A percentile compares a stretch with the other conserved stretches of the same genome.
phyloP scores from a whole-genome alignment of 2,797 vertebrate species.

The Glossophaga mutica region DNA sequence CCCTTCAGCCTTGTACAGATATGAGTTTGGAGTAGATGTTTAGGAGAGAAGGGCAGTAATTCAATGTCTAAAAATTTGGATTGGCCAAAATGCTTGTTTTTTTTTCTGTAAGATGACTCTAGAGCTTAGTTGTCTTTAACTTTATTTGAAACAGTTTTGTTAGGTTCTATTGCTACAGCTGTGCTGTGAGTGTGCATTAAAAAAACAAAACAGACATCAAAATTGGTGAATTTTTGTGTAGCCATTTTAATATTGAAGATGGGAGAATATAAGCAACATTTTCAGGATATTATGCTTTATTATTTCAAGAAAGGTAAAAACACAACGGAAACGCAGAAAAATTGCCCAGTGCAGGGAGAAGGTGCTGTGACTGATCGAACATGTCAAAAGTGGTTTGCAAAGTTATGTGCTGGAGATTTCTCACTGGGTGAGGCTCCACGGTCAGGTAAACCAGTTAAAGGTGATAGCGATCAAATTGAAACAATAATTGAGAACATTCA shows the following conservation, averaged over 20 bases:
- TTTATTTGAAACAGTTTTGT: too few species aligned
- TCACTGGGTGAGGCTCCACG: background rate
- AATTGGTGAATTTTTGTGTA: background rate
- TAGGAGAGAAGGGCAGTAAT: background rate
- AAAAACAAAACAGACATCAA: background rate
- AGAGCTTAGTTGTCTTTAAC: too few species aligned
- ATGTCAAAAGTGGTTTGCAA: background rate
- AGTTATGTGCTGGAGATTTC: background rate
- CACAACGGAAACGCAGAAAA: too few species aligned
- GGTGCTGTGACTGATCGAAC: background rate
- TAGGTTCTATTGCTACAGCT: too few species aligned
- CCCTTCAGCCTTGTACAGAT: background rate
- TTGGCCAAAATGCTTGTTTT: background rate
- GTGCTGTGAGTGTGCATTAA: too few species aligned
- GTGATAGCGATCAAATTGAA: background rate
- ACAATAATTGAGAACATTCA: background rate
- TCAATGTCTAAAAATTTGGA: background rate
- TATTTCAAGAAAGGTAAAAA: background rate
- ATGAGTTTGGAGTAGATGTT: background rate
- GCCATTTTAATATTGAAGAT: background rate
- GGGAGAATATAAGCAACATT: background rate
- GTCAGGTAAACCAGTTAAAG: background rate
- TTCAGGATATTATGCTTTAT: background rate
- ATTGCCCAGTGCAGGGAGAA: background rate
- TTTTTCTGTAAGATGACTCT: background rate